A percentile compares a stretch with the other conserved stretches of the same genome.
phyloP scores from a whole-genome alignment of 2,113 vertebrate genomes.

The Antigone vipio region DNA sequence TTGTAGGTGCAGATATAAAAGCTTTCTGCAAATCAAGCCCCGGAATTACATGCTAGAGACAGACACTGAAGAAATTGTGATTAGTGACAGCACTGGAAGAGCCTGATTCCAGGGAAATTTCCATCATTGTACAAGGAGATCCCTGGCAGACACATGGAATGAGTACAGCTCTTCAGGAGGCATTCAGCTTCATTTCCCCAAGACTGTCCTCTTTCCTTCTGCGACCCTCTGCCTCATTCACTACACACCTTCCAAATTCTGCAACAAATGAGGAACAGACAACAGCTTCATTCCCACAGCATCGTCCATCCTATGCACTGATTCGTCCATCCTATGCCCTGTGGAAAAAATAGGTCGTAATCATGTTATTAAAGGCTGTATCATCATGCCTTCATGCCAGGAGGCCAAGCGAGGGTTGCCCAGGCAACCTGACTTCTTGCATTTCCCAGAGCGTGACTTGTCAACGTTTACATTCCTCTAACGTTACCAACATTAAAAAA shows the following conservation, averaged over 20 bases:
- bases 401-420: constrained; percentile 49
- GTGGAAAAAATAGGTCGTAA: constrained; percentile 60
- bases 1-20: background rate
- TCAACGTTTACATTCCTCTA: background rate
- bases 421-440: constrained; percentile 50
- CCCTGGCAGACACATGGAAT: background rate
- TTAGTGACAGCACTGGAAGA: background rate
- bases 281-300: constrained; percentile 65
- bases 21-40: background rate
- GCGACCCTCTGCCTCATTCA: constrained; percentile 36
- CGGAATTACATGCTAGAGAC: background rate
- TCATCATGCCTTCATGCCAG: constrained; percentile 18
- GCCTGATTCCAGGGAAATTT: background rate
- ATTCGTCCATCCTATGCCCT: constrained; percentile 64
- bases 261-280: constrained; percentile 71
- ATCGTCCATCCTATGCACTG: constrained; percentile 64
- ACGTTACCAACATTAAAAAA: background rate
- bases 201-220: constrained; percentile 6
- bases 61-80: background rate
- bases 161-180: background rate
- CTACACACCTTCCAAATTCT: constrained; percentile 71
- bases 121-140: background rate
- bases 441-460: background rate
- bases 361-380: constrained; percentile 52
- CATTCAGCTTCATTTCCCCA: background rate